phyloP scores from a whole-genome alignment of 2,797 vertebrate genomes.

The Chelidonichthys spinosus region DNA sequence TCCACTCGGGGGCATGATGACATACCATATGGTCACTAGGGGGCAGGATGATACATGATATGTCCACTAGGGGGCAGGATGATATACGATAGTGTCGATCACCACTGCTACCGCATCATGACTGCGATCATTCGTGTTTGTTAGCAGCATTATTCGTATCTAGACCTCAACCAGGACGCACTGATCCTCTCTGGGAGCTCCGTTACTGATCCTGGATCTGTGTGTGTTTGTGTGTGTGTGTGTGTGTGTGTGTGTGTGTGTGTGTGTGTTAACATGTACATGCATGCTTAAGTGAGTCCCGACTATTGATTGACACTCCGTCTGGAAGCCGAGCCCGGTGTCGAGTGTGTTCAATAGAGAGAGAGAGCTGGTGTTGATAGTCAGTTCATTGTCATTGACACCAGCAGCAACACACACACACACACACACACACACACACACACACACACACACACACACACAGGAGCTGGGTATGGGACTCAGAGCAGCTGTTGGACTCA shows the following conservation, averaged over 20 bases:
- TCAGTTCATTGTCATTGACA: conserved; percentile 49
- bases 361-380: conserved; percentile 18
- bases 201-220: background rate
- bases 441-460: conserved; percentile 3
- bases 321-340: conserved; percentile 17
- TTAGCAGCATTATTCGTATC: no score
- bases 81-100: no score
- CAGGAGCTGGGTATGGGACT: conserved; percentile 8
- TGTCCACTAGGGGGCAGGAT: no score
- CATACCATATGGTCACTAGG: no score
- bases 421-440: conserved; percentile 16
- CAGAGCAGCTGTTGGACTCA: conserved; percentile 60
- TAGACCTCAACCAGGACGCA: no score
- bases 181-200: background rate
- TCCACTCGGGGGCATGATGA: no score
- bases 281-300: conserved; percentile 42
- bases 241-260: background rate
- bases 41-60: no score
- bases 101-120: no score
- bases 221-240: conserved; percentile 25
- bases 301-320: conserved; percentile 51
- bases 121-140: no score
- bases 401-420: conserved; percentile 1
- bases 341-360: conserved; percentile 17
- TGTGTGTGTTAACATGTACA: background rate